Base-by-base conservation (phyloP, 1,140 invertebrate genomes). In the Cepaea nemoralis region DNA sequence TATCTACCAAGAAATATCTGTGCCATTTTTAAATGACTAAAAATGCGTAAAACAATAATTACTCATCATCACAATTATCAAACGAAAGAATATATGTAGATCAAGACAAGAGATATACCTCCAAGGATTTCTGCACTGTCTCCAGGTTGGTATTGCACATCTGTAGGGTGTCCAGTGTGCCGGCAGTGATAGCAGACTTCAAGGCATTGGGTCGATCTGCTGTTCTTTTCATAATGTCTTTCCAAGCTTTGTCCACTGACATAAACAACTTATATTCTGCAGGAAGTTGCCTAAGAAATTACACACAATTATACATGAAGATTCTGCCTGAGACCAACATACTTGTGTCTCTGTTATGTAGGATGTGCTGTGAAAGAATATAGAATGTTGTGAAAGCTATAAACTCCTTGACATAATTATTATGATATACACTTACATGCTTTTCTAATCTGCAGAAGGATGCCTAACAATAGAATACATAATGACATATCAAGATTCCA, bases 161-260 rank as follows among this genome's bases (percentile, higher is more conserved):
- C 74, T 90, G 88, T 33, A 92, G 83, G 19, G 87, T 89, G 78
- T 92, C 91, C n/a, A 90, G 86, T 50, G 89, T 89, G 37, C 91
- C 91, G n/a, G 89, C 86, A 10, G 88, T 86, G 22, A 90, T 89
- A 45, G 89, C 90, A 35, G 88, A 88, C 73, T 90, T 90, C 22
- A 91, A 83, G n/a, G 90, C 91, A 86, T 91, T 91, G 33, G 90
- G 90, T 48, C 89, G 82, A 63, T 92, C 91, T 77, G 90, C 88
- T 2, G 90, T 89, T 55, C 87, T 82, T 59, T 90, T 81, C 94
- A 97, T 96, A n/a, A 95, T 94, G 83, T 95, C 95, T 90, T 96
- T 96, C 94, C 95, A 97, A 6, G 94, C 94, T 88, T 95, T 96
- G 88, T 97, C 96, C 0, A 97, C 96, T 77, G 94, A 91, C 0